Base-by-base conservation (phyloP, 2,888 invertebrate genomes). In the Poecilus cupreus region DNA sequence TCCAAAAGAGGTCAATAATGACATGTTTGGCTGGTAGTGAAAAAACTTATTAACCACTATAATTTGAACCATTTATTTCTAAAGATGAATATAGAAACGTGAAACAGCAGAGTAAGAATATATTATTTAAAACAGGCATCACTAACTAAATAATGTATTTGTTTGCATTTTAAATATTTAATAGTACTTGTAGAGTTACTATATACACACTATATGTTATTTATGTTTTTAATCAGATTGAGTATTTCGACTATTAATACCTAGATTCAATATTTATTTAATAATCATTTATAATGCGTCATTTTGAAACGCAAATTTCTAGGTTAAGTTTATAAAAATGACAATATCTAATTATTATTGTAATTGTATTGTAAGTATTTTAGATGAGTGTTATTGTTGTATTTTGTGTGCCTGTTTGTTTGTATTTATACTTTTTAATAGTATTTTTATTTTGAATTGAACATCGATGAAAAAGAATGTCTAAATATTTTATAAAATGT, bases 331-430 rank as follows among this genome's bases (percentile, higher is more conserved):
- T 60, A 13, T 60, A 60, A 24, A 26, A 60, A 22, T 22, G 54
- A 43, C 43, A 54, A 54, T 22, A 60, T n/a, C 4, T 13, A 60
- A 60, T 60, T 24, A 20, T 54, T 54, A 54, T 54, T 20, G 1
- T 24, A 22, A n/a, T 32, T 60, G 60, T 60, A n/a, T 32, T 60
- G 60, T 60, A 60, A 60, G 60, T 60, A 60, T 60, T 60, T 32
- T 60, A 13, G 22, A 60, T 11, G 26, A 26, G 60, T 60, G 13
- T 60, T 26, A 13, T 24, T 60, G 60, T 24, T 60, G 60, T 60
- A 13, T 60, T 60, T 24, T 60, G 60, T 26, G 60, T 60, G 60
- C 26, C 26, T 60, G 60, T n/a, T 60, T 60, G 60, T 60, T 60
- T 60, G n/a, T 24, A 26, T 60, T 60, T 60, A 60, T 60, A 24